These are phyloP conservation scores for Amphiprion clarkii DNA, from an alignment of 2,797 vertebrate species.

Conservation along the genomic window DNA sequence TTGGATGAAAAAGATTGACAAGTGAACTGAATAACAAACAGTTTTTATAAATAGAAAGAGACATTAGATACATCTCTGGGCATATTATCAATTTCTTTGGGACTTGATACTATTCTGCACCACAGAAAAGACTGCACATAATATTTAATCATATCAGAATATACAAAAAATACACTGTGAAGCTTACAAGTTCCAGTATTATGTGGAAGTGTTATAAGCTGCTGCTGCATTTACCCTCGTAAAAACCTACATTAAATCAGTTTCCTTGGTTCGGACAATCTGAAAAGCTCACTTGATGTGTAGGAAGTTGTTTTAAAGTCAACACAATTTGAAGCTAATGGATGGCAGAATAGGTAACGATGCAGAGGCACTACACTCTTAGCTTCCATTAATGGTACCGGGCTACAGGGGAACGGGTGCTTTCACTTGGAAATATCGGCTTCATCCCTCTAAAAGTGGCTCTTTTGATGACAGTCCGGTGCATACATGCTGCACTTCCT, in stretches of 20 bases:
- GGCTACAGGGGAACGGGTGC: slow-evolving; percentile 56
- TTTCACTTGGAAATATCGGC: slow-evolving; percentile 67
- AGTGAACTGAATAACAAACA: not conserved
- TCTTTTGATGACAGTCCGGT: slow-evolving; percentile 63
- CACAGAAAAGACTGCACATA: not conserved
- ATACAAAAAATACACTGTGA: not conserved
- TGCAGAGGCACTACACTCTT: slow-evolving; percentile 47
- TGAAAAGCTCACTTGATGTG: slow-evolving; percentile 56
- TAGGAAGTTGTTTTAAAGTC: slow-evolving; percentile 62
- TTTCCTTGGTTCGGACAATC: slow-evolving; percentile 1
- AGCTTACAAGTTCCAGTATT: not conserved
- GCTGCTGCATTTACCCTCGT: not conserved
- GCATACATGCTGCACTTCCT: slow-evolving; percentile 66
- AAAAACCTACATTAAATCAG: not conserved
- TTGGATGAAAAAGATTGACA: slow-evolving; percentile 7
- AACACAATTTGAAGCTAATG: slow-evolving; percentile 68
- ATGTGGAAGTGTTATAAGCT: not conserved
- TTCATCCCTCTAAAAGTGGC: slow-evolving; percentile 71
- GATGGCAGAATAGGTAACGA: slow-evolving; percentile 64
- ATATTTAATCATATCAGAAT: not conserved
- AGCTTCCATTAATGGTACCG: slow-evolving; percentile 62
- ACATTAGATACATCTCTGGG: slow-evolving; percentile 35
- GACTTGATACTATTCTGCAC: slow-evolving; percentile 24
- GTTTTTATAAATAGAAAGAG: slow-evolving; percentile 60
- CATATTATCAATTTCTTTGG: slow-evolving; percentile 10